phyloP scores from a whole-genome alignment of 2,113 vertebrate species.

The Numida meleagris region DNA sequence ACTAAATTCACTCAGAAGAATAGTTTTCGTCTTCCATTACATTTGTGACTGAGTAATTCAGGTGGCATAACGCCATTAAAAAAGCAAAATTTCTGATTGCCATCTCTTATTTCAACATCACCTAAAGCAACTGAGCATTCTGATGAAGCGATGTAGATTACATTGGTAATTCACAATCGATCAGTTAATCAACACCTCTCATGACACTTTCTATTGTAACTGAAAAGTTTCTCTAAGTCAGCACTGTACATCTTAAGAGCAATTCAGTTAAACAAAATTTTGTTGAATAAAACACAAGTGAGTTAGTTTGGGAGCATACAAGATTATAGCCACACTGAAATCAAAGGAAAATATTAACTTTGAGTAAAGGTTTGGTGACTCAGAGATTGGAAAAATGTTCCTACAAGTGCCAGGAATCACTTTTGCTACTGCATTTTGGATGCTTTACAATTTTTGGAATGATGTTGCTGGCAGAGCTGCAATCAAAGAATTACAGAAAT shows the following conservation, averaged over 20 bases:
- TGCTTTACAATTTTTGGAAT: constrained; percentile 22
- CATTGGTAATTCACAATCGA: not conserved
- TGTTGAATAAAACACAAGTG: not conserved
- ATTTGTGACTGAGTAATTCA: not conserved
- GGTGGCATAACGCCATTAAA: not conserved
- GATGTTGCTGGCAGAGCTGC: constrained; percentile 31
- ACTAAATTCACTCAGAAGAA: not conserved
- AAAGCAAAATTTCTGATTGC: not conserved
- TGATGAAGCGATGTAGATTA: not conserved
- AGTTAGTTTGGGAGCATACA: not conserved
- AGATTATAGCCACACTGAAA: constrained; percentile 1
- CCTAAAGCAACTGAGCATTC: not conserved
- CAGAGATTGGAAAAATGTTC: not conserved
- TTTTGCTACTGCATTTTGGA: not conserved
- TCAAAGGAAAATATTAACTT: constrained; percentile 7
- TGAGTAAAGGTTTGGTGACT: not conserved
- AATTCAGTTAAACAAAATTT: not conserved
- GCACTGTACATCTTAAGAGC: not conserved
- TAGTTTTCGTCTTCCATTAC: not conserved
- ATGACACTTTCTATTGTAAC: not conserved
- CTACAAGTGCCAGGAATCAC: not conserved
- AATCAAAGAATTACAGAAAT: constrained; percentile 47
- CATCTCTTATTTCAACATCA: not conserved
- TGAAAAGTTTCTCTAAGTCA: not conserved
- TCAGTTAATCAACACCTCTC: not conserved